Conservation (phyloP, 2,888 invertebrate genomes). For the Xanthorhoe spadicearia region DNA sequence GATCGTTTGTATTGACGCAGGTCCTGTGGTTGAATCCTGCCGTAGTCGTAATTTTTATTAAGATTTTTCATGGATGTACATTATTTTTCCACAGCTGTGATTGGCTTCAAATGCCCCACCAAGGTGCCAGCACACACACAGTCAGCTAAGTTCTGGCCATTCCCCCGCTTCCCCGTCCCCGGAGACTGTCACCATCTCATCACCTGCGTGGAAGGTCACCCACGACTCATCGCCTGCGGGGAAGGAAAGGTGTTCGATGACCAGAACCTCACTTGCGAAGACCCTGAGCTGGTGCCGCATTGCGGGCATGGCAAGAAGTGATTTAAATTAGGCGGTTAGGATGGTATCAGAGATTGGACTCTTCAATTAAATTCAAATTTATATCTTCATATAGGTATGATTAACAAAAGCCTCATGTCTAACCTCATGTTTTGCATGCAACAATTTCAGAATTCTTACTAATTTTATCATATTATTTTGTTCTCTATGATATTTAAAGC, state of each 20-base stretch:
- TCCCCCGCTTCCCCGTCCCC: constrained; percentile 94
- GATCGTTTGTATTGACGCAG: too few relatives aligned
- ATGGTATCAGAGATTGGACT: not conserved
- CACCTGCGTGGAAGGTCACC: constrained; percentile 95
- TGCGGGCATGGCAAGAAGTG: constrained; percentile 69
- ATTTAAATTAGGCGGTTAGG: constrained; percentile 5
- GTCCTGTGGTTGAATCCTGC: too few relatives aligned
- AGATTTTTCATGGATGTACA: too few relatives aligned
- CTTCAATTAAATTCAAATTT: not conserved
- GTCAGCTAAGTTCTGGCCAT: constrained; percentile 96
- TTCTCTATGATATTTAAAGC: too few relatives aligned
- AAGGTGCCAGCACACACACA: constrained; percentile 92
- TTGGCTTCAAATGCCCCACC: constrained; percentile 96
- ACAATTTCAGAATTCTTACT: too few relatives aligned
- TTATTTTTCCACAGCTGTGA: constrained; percentile 86
- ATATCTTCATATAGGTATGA: too few relatives aligned
- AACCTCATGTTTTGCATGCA: too few relatives aligned
- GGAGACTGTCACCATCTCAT: constrained; percentile 94
- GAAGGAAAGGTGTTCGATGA: constrained; percentile 95
- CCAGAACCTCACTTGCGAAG: constrained; percentile 92
- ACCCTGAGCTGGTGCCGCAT: constrained; percentile 86
- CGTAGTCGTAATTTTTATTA: too few relatives aligned
- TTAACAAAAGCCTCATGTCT: too few relatives aligned
- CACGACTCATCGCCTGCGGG: constrained; percentile 94
- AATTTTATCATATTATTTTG: too few relatives aligned